Base-by-base conservation (phyloP, 2,113 vertebrate genomes). In the Daboia siamensis region DNA sequence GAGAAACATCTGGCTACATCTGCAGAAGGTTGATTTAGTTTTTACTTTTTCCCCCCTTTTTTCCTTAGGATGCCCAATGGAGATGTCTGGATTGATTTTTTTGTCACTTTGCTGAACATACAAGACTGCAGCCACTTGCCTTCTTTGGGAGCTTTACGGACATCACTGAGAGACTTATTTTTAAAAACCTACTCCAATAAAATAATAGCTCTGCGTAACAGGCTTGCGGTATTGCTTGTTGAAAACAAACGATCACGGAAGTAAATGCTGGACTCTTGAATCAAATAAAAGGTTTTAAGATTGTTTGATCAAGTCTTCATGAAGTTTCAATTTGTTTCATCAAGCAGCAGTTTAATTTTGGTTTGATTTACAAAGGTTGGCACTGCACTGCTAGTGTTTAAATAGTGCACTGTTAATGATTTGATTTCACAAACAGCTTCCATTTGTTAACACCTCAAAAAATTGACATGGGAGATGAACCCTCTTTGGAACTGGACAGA, bases 61-160 rank as follows among this genome's bases (percentile, higher is more conserved):
- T 39, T 52, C 89, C 90, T 90, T 96, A 99, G 99, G 93, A 97
- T 98, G 26, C 98, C 98, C n/a, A 98, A 99, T 11, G 93, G 97
- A 48, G 98, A 98, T 0, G 23, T 97, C 95, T 99, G 99, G 99
- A 96, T 95, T n/a, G 97, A 98, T 4, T 98, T 99, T 95, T 99
- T 99, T 96, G 97, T 98, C 91, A 95, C 95, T 3, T 96, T 99
- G 96, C 96, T 99, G 87, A 99, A 99, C 86, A 95, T 99, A 17
- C 98, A 98, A 0, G 96, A 96, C 84, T 98, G 98, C 95, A 54
- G 91, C 26, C 95, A 97, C 11, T 97, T 97, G 92, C 98, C 98
- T 1, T 96, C 97, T 46, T 97, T 99, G 39, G 55, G 61, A 33
- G 46, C 6, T 5, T 94, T 99, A 55, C 97, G 98, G 26, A 46